Evolutionary conservation across 2,888 invertebrate species (phyloP), one percentile per base, ranked within the genome.

Genomic region (Apomyelois bistriatella): DNA sequence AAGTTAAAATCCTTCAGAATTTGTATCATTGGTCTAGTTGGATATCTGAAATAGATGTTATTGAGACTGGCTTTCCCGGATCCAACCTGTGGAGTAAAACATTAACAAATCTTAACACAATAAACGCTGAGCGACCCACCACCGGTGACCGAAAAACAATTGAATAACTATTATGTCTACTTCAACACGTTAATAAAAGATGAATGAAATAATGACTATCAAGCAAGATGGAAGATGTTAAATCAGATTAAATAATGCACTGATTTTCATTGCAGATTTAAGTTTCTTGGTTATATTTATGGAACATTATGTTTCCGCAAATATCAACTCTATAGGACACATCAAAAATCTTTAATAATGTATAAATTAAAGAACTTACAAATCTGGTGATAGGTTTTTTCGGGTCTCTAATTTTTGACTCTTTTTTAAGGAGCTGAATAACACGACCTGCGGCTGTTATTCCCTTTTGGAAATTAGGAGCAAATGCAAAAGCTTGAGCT

Each of bases 391-490:
- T 78, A 0, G 89, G 89, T 52, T 64, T 59, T 1, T 57, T 70
- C 0, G 88, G 87, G 57, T 93, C 92, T 0, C 73, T 72, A 40
- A 95, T 92, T 62, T 90, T 82, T 0, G 95, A 94, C 62, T 90
- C 74, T 50, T 94, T 88, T 49, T 91, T 87, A 1, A 95, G 81
- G 40, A 95, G 79, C 5, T 88, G 76, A 59, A 94, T 93, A 55
- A 95, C 94, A 48, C 93, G 91, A 5, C 92, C 92, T 3, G 95
- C 95, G 0, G 96, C 94, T 43, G 92, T 87, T 42, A 95, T 89
- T 40, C 95, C 96, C 80, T 95, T 95, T 66, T 95, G 95, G 85
- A 95, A 94, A 76, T 96, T 95, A 1, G 96, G 95, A 0, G 95
- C 95, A 78, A 95, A 96, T 0, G 94, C 93, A 49, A 94, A 91